Conservation (phyloP, 2,888 invertebrate species). For the Drosophila limbata region DNA sequence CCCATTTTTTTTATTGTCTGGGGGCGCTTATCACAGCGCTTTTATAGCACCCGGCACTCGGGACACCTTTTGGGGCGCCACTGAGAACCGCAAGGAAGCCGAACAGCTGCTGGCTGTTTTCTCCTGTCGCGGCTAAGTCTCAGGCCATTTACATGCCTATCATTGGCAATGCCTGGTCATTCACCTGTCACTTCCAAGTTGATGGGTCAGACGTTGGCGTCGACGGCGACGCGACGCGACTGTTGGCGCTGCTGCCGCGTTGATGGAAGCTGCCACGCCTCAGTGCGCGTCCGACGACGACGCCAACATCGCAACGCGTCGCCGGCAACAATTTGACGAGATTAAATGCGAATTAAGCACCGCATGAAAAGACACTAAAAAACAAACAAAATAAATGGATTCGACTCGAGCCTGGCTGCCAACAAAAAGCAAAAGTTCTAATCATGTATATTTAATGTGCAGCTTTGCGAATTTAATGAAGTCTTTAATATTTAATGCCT, state of each 20-base stretch:
- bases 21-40: conserved; percentile 50
- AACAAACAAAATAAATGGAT: conserved; percentile 39
- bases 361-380: conserved; percentile 53
- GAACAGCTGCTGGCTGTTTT: conserved; percentile 36
- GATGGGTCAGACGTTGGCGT: conserved; percentile 18
- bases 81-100: conserved; percentile 19
- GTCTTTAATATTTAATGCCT: conserved; percentile 67
- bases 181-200: conserved; percentile 69
- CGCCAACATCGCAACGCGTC: conserved; percentile 16
- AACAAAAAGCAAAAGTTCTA: conserved; percentile 47
- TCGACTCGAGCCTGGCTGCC: conserved; percentile 22
- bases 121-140: conserved; percentile 35
- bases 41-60: conserved; percentile 42
- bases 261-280: conserved; percentile 49
- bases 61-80: conserved; percentile 30
- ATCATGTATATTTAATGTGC: conserved; percentile 67
- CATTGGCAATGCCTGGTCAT: conserved; percentile 58
- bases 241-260: conserved; percentile 7
- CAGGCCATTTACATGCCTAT: conserved; percentile 68
- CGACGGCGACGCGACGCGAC: conserved; percentile 26
- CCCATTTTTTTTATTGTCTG: conserved; percentile 41
- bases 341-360: conserved; percentile 75
- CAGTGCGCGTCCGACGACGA: conserved; percentile 53
- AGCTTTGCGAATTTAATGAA: conserved; percentile 55
- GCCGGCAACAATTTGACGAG: conserved; percentile 59